These are phyloP conservation scores for Addax nasomaculatus DNA, from an alignment of 2,113 vertebrate species.

Conservation along the genomic window DNA sequence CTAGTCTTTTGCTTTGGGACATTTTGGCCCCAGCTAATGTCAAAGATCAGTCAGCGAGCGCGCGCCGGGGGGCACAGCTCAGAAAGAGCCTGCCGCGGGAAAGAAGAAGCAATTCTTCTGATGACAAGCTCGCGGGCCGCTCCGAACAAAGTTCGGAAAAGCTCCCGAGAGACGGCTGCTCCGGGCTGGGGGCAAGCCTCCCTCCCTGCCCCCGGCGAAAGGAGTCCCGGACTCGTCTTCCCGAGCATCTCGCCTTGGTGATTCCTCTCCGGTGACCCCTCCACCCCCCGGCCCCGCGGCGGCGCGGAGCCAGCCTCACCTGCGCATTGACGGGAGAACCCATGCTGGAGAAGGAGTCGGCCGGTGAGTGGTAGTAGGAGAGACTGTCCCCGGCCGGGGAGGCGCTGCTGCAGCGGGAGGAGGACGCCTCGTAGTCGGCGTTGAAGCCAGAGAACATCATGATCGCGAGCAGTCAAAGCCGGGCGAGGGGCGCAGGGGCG, in stretches of 20 bases:
- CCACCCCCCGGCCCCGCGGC: not conserved
- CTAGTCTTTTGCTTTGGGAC: not conserved
- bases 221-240: not conserved
- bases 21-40: not conserved
- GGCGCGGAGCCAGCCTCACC: conserved; percentile 79
- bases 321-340: conserved; percentile 90
- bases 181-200: not conserved
- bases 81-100: not conserved
- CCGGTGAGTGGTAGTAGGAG: conserved; percentile 89
- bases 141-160: not conserved
- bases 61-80: not conserved
- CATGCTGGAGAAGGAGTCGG: conserved; percentile 91
- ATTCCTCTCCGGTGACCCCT: not conserved
- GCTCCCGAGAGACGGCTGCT: not conserved
- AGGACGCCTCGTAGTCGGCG: conserved; percentile 90
- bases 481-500: conserved; percentile 29
- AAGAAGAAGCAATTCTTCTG: not conserved
- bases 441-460: conserved; percentile 92
- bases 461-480: conserved; percentile 14
- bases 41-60: not conserved
- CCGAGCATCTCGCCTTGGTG: not conserved
- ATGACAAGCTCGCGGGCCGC: not conserved
- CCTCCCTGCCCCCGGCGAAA: not conserved
- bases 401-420: conserved; percentile 96
- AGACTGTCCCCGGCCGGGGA: conserved; percentile 90